Base-by-base conservation (phyloP, 1,140 invertebrate genomes). In the Macrobrachium rosenbergii region DNA sequence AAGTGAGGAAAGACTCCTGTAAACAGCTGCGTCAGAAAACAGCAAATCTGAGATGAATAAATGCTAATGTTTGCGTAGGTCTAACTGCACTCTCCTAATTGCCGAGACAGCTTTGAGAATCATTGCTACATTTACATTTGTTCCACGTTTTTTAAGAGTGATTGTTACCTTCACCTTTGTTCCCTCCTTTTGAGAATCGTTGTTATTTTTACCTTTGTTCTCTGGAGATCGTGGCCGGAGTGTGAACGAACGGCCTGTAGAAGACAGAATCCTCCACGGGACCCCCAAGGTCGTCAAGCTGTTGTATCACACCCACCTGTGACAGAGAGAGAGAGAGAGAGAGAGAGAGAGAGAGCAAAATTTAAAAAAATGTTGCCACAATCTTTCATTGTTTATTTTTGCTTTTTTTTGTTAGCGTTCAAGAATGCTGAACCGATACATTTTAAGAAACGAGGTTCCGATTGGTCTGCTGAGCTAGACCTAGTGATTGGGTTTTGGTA, bases 241-340 rank as follows among this genome's bases (percentile, higher is more conserved):
- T 89, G 43, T 88, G 83, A 2, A 89, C 12, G 64, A 91, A 90
- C 0, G 90, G 90, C 67, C 88, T 89, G 76, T 90, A 91, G 82
- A 90, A 91, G 1, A 80, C 75, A 2, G 90, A 90, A 63, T 89
- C 87, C 43, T 88, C 84, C 79, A 90, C 78, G 17, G 88, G 75
- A 19, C 88, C 88, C 5, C 84, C 76, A 16, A 90, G 63, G 11
- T 60, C 72, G n/a, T 80, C 83, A 16, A 90, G 80, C 45, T 89
- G 88, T 12, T 88, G 85, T 19, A 85, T 45, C 12, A 90, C 82
- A 2, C 79, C 86, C 10, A 72, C 79, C 89, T 90, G 88, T 2
- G 23, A 45, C 16, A 28, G 77, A 60, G 63, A 67, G 23, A 45
- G 73, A 75, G 23, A 37, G 73, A 67, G 64, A 67, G 64, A 77